Evolutionary conservation across 2,113 vertebrate genomes (phyloP).

Genomic region (Labeo catla): DNA sequence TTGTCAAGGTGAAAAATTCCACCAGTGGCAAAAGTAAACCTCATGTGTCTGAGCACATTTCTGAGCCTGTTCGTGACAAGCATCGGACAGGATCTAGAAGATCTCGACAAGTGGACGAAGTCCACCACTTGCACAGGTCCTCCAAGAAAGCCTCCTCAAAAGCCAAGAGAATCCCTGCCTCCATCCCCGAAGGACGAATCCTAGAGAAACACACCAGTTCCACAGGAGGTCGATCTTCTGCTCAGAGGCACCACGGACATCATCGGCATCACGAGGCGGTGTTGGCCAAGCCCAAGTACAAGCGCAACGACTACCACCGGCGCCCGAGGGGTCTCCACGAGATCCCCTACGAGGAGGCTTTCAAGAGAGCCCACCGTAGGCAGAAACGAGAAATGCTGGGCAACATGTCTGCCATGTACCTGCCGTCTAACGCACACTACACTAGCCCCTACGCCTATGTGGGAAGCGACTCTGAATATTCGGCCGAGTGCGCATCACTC

Average conservation of each 20-base stretch:
- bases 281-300: conserved; percentile 87
- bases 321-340: conserved; percentile 79
- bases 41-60: conserved; percentile 52
- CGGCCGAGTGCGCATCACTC: conserved; percentile 90
- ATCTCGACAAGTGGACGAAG: conserved; percentile 78
- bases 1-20: conserved; percentile 72
- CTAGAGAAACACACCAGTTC: conserved; percentile 65
- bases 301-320: conserved; percentile 80
- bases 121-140: conserved; percentile 75
- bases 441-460: conserved; percentile 79
- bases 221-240: conserved; percentile 42
- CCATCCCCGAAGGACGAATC: conserved; percentile 69
- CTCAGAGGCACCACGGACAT: conserved; percentile 60
- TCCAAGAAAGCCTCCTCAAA: conserved; percentile 75
- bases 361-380: conserved; percentile 73
- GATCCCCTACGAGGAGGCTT: conserved; percentile 81
- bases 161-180: conserved; percentile 70
- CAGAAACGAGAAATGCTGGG: conserved; percentile 74
- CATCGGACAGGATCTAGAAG: conserved; percentile 69
- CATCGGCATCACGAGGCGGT: conserved; percentile 70
- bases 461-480: conserved; percentile 94
- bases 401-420: conserved; percentile 64
- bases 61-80: conserved; percentile 75
- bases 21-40: conserved; percentile 9
- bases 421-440: conserved; percentile 60